Evolutionary conservation across 1,140 invertebrate genomes (phyloP), one percentile per base, ranked within the genome.

Genomic region (Homalodisca vitripennis): DNA sequence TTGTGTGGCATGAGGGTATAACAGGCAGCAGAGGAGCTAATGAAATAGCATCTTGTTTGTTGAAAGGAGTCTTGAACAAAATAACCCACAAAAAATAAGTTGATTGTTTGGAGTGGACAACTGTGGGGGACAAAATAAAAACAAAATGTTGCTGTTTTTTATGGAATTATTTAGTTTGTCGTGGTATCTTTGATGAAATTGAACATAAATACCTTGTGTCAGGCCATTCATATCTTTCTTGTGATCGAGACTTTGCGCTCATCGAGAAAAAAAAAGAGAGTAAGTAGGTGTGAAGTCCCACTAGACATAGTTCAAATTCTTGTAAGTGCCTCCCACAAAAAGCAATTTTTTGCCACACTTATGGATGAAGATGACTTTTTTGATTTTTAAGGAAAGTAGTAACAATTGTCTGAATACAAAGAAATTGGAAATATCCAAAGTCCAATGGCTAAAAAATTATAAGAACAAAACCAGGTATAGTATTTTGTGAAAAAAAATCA

Each of bases 1-100:
- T 47, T 71, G 63, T 74, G 27, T 73, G 73, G 71, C 73, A 74
- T 51, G 70, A 74, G 51, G 70, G 67, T 0, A 60, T 67, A 48
- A 67, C 62, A 22, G 66, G 69, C 24, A n/a, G n/a, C n/a, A 24
- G 69, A 63, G 72, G 73, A 64, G 64, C 53, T 13, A 68, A 68
- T 34, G 27, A 68, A 60, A 68, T 68, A n/a, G 67, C 67, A 17
- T 24, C 17, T 29, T 68, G 67, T 51, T 30, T 68, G 20, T 60
- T 68, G 47, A 55, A n/a, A 64, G 66, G 32, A 12, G 3, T 66
- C 13, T 22, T 22, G 20, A 66, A 32, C 29, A 62, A 30, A 62
- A 62, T 62, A 6, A 62, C 57, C 51, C 22, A 62, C 1, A 26
- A 67, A 67, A 51, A 67, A 46, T n/a, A 67, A 66, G 34, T 41